Percentiles rank a stretch among this genome's conserved stretches.
These are phyloP conservation scores for Cyanistes caeruleus DNA, from an alignment of 2,113 vertebrate species.

Conservation along the genomic window DNA sequence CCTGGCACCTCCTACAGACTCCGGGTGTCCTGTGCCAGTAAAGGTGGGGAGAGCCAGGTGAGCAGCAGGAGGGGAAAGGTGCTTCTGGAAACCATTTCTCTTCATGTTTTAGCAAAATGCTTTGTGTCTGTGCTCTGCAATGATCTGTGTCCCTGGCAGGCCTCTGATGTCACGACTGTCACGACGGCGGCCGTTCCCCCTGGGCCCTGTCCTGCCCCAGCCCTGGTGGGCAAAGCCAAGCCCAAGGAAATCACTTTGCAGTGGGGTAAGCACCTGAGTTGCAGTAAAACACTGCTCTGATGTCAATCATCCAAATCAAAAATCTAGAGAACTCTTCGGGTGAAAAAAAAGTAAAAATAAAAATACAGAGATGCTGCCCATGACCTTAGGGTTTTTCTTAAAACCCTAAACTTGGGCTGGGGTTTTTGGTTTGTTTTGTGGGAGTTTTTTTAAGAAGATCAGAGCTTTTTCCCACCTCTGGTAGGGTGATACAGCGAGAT, in stretches of 20 bases:
- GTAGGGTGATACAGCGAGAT: not conserved
- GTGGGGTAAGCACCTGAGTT: slow-evolving; percentile 70
- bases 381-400: too few relatives aligned
- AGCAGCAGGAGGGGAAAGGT: not conserved
- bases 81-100: not conserved
- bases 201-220: slow-evolving; percentile 47
- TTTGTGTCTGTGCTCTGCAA: not conserved
- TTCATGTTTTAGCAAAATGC: not conserved
- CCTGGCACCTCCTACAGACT: slow-evolving; percentile 77
- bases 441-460: not conserved
- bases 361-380: fast-evolving
- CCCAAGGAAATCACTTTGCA: slow-evolving; percentile 71
- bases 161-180: slow-evolving; percentile 73
- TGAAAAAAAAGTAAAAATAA: not conserved
- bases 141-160: slow-evolving; percentile 44
- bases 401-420: not conserved
- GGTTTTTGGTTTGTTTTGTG: not conserved
- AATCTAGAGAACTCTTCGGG: not conserved
- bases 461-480: not conserved
- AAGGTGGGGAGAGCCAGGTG: slow-evolving; percentile 79
- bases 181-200: slow-evolving; percentile 76
- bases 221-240: slow-evolving; percentile 68
- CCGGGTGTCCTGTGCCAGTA: slow-evolving; percentile 74
- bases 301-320: not conserved
- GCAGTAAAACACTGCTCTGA: not conserved